A percentile compares a stretch with the other conserved stretches of the same genome.
Conservation (phyloP, 2,113 vertebrate genomes). For the Oncorhynchus clarkii region DNA sequence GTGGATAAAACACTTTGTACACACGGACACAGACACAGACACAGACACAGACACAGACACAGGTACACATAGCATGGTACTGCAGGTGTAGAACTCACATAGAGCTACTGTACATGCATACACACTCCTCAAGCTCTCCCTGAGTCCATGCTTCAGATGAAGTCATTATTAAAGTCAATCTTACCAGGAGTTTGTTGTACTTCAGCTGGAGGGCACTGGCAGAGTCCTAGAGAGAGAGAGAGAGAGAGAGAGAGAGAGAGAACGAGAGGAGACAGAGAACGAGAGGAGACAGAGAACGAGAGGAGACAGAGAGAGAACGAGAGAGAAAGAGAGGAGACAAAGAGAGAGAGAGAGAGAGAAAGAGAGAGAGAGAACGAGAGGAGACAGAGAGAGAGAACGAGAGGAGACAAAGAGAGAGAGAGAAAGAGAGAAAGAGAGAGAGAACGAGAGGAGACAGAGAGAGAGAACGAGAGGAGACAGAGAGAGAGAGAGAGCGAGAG, state of each 20-base stretch:
- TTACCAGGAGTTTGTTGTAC: conserved; percentile 93
- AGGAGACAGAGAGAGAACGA: not conserved
- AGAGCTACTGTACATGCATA: not conserved
- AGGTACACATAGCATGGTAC: no score
- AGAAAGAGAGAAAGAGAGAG: not conserved
- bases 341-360: not conserved
- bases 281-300: not conserved
- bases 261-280: not conserved
- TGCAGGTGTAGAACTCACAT: no score
- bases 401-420: no score
- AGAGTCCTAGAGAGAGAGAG: conserved; percentile 70
- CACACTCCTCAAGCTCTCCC: not conserved
- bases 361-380: not conserved
- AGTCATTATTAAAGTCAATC: conserved; percentile 9
- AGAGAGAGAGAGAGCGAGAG: no score
- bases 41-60: no score
- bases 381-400: no score
- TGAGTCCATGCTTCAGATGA: not conserved
- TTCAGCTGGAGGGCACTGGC: conserved; percentile 76
- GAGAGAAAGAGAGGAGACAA: no score
- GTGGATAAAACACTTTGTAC: no score
- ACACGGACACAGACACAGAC: no score
- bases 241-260: not conserved
- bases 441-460: no score
- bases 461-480: no score